phyloP scores from a whole-genome alignment of 2,113 vertebrate genomes.

The Symphodus melops region DNA sequence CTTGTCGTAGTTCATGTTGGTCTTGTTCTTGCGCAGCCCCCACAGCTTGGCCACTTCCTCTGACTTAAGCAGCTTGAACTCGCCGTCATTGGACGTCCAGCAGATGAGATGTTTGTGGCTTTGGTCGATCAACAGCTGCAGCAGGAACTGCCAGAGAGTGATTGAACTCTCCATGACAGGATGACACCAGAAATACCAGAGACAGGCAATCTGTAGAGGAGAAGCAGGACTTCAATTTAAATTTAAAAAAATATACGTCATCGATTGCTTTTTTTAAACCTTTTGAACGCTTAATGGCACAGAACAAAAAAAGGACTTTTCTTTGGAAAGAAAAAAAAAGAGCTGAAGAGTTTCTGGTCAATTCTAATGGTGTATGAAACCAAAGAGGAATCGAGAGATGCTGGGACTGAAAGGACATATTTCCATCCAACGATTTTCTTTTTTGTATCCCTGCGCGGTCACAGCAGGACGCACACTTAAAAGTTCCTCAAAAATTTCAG shows the following conservation, averaged over 20 bases:
- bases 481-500: too few species aligned
- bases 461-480: too few species aligned
- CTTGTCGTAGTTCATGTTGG: slow-evolving; percentile 95
- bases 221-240: neutral
- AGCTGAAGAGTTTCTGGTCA: too few species aligned
- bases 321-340: too few species aligned
- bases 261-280: too few species aligned
- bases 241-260: neutral
- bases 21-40: slow-evolving; percentile 99
- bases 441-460: too few species aligned
- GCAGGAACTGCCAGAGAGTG: slow-evolving; percentile 99
- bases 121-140: slow-evolving; percentile 97
- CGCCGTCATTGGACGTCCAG: slow-evolving; percentile 97
- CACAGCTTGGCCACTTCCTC: slow-evolving; percentile 99
- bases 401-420: too few species aligned
- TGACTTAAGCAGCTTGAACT: slow-evolving; percentile 98
- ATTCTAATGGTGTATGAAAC: too few species aligned
- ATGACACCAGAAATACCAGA: neutral
- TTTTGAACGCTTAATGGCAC: too few species aligned
- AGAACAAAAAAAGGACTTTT: too few species aligned
- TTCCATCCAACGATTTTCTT: too few species aligned
- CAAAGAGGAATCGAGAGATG: too few species aligned
- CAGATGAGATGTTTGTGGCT: slow-evolving; percentile 98
- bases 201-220: slow-evolving; percentile 29
- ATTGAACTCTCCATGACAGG: slow-evolving; percentile 96